Conservation (phyloP, 2,113 vertebrate species). For the Ariopsis seemanni region DNA sequence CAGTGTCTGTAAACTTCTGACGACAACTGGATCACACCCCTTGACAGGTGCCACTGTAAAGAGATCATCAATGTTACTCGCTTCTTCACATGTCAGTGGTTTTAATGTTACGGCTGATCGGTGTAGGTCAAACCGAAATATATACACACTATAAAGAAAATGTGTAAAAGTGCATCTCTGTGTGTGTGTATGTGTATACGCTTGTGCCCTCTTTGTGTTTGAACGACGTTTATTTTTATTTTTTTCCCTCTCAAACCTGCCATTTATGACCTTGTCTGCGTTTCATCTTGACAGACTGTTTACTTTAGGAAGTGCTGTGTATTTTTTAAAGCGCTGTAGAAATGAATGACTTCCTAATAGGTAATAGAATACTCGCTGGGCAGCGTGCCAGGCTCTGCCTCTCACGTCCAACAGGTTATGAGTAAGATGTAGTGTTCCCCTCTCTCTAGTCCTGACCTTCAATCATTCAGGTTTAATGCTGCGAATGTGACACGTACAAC, state of each 20-base stretch:
- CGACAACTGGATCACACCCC: no score
- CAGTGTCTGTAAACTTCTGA: no score
- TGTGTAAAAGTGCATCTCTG: background rate
- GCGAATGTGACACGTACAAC: background rate
- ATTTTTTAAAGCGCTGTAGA: conserved; percentile 47
- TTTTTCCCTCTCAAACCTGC: background rate
- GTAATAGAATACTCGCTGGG: conserved; percentile 59
- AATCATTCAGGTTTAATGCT: conserved; percentile 20
- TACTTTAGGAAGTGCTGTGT: conserved; percentile 46
- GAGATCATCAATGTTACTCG: no score
- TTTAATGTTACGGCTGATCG: no score
- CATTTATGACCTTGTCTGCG: conserved; percentile 43
- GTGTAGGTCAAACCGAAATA: background rate
- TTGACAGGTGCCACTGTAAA: no score
- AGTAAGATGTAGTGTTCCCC: conserved; percentile 20
- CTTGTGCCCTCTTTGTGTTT: conserved; percentile 7
- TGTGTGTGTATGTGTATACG: background rate
- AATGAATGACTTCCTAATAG: conserved; percentile 52
- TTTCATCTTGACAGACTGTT: conserved; percentile 38
- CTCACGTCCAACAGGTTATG: background rate
- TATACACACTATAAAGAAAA: conserved; percentile 1
- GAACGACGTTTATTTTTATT: conserved; percentile 4
- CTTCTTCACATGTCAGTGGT: no score
- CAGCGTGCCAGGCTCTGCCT: conserved; percentile 43
- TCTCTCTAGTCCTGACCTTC: conserved; percentile 10